These are phyloP conservation scores for Loripinus fragilis DNA, from an alignment of 2,888 invertebrate genomes.

Conservation along the genomic window DNA sequence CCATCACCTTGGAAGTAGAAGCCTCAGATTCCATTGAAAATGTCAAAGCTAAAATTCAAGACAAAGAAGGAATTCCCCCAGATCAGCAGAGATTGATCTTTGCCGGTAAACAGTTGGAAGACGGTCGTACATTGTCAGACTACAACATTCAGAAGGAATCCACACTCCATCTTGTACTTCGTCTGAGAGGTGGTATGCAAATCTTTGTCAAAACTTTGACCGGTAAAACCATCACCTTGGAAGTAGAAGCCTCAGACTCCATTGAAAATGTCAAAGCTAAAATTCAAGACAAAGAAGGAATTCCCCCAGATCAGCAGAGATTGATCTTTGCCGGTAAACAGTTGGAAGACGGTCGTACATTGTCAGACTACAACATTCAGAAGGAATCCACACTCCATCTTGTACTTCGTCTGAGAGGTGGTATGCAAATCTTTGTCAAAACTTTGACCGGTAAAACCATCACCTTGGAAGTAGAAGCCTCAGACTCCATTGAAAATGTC, in stretches of 20 bases:
- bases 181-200: conserved; percentile 90
- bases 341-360: conserved; percentile 96
- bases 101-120: conserved; percentile 97
- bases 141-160: conserved; percentile 98
- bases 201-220: conserved; percentile 71
- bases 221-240: conserved; percentile 69
- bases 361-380: conserved; percentile 97
- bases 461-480: conserved; percentile 87
- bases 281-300: conserved; percentile 85
- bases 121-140: conserved; percentile 95
- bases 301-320: conserved; percentile 91
- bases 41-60: conserved; percentile 88
- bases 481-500: conserved; percentile 97
- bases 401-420: conserved; percentile 92
- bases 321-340: conserved; percentile 98
- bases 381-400: conserved; percentile 96
- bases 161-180: conserved; percentile 94
- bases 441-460: conserved; percentile 82
- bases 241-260: conserved; percentile 92
- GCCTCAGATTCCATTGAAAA: conserved; percentile 96
- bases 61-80: conserved; percentile 86
- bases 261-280: conserved; percentile 95
- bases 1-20: conserved; percentile 85
- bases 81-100: conserved; percentile 96
- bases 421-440: conserved; percentile 91